A percentile compares a stretch with the other conserved stretches of the same genome.
phyloP scores from a whole-genome alignment of 2,888 invertebrate genomes.

The Melieria picta region DNA sequence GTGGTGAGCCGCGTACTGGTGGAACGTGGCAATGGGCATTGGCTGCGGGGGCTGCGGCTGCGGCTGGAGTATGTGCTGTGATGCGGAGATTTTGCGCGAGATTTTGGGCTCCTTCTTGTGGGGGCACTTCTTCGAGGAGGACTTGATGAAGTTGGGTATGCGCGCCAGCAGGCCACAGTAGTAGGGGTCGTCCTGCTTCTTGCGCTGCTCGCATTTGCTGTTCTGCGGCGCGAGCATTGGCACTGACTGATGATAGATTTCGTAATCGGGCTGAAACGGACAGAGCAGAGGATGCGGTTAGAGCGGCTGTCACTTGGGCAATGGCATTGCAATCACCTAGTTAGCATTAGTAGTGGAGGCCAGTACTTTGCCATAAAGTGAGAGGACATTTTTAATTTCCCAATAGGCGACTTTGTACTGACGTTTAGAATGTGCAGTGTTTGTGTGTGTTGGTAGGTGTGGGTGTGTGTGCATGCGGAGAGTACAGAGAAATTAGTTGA shows the following conservation, averaged over 20 bases:
- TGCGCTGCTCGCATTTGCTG: conserved; percentile 53
- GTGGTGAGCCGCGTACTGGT: conserved; percentile 52
- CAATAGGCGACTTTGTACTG: conserved; percentile 22
- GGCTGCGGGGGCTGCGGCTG: conserved; percentile 54
- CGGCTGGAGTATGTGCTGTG: conserved; percentile 44
- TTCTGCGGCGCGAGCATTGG: conserved; percentile 54
- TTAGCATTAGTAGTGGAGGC: conserved; percentile 7
- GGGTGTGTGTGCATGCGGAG: neutral
- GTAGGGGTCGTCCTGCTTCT: conserved; percentile 74
- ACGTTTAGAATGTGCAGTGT: neutral
- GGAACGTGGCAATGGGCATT: conserved; percentile 63
- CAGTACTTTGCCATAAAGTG: conserved; percentile 8
- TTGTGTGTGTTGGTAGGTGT: neutral
- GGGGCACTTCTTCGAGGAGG: conserved; percentile 59
- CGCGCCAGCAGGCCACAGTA: conserved; percentile 76
- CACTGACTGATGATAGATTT: conserved; percentile 54
- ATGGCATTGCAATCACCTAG: neutral
- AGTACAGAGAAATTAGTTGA: no score
- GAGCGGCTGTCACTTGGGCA: neutral
- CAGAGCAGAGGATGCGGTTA: neutral
- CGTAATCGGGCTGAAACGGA: conserved; percentile 60
- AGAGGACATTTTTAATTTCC: conserved; percentile 25
- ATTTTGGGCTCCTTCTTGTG: conserved; percentile 60
- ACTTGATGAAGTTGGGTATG: conserved; percentile 76
- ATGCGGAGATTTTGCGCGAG: conserved; percentile 64